Conservation (phyloP, 2,797 vertebrate species). For the Darevskia mixta region DNA sequence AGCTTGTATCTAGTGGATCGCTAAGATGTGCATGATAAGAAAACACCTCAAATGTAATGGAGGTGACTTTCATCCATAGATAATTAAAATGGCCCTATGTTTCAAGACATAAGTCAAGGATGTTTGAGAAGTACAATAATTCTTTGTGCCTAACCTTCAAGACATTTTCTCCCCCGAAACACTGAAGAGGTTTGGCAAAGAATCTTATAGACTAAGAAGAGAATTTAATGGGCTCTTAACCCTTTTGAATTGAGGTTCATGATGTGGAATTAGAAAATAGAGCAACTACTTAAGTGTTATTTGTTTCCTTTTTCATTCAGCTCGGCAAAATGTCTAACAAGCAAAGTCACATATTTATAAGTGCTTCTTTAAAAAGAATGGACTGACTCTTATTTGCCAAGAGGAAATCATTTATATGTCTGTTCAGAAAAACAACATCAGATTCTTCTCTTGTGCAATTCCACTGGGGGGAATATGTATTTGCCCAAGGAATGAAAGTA, state of each 20-base stretch:
- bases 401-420: slow-evolving; percentile 40
- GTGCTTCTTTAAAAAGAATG: slow-evolving; percentile 33
- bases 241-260: slow-evolving; percentile 59
- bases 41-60: slow-evolving; percentile 29
- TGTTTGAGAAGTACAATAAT: slow-evolving; percentile 56
- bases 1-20: slow-evolving; percentile 44
- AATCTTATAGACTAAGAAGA: slow-evolving; percentile 60
- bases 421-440: slow-evolving; percentile 49
- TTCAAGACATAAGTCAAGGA: slow-evolving; percentile 60
- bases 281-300: slow-evolving; percentile 55
- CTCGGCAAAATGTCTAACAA: slow-evolving; percentile 53
- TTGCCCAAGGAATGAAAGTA: slow-evolving; percentile 8
- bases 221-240: slow-evolving; percentile 70
- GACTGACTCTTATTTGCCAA: slow-evolving; percentile 43
- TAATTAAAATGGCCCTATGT: slow-evolving; percentile 58
- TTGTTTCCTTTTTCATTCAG: slow-evolving; percentile 1
- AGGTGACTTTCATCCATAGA: slow-evolving; percentile 55
- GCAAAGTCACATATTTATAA: slow-evolving; percentile 35
- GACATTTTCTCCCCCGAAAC: slow-evolving; percentile 55
- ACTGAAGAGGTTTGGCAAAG: slow-evolving; percentile 60
- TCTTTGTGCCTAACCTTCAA: slow-evolving; percentile 61
- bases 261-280: slow-evolving; percentile 52
- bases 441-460: neutral
- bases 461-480: neutral
- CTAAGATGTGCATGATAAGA: slow-evolving; percentile 46